A percentile compares a stretch with the other conserved stretches of the same genome.
Evolutionary conservation across 2,797 vertebrate genomes (phyloP).

Genomic region (Myiothlypis chrysogaster): DNA sequence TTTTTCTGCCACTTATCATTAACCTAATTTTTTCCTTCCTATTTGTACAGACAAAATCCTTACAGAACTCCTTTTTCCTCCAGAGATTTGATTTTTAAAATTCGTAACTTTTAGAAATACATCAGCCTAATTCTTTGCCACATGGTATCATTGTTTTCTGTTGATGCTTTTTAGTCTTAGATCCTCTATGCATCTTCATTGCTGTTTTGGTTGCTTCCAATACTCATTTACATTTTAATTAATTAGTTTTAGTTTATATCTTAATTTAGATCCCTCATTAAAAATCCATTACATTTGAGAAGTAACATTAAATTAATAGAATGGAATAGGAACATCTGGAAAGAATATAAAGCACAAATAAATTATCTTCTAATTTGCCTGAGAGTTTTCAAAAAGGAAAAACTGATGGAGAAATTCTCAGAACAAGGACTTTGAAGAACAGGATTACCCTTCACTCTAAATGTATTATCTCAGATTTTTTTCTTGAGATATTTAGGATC

Average conservation of each 20-base stretch:
- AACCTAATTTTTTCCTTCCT: neutral
- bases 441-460: neutral
- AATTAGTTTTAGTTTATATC: neutral
- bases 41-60: neutral
- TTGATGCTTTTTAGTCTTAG: neutral
- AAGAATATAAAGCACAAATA: neutral
- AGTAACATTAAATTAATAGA: neutral
- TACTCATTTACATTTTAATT: slow-evolving; percentile 12
- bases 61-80: neutral
- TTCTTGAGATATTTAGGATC: neutral
- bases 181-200: neutral
- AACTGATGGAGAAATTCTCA: neutral
- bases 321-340: neutral
- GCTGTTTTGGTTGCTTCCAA: neutral
- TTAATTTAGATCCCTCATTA: neutral
- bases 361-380: neutral
- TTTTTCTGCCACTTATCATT: neutral
- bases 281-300: neutral
- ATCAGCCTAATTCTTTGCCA: neutral
- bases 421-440: neutral
- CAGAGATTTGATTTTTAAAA: neutral
- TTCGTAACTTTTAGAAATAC: neutral
- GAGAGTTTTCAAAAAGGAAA: neutral
- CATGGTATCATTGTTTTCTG: neutral
- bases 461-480: neutral